These are phyloP conservation scores for Dynastes tityus DNA, from an alignment of 2,888 invertebrate genomes.

Conservation along the genomic window DNA sequence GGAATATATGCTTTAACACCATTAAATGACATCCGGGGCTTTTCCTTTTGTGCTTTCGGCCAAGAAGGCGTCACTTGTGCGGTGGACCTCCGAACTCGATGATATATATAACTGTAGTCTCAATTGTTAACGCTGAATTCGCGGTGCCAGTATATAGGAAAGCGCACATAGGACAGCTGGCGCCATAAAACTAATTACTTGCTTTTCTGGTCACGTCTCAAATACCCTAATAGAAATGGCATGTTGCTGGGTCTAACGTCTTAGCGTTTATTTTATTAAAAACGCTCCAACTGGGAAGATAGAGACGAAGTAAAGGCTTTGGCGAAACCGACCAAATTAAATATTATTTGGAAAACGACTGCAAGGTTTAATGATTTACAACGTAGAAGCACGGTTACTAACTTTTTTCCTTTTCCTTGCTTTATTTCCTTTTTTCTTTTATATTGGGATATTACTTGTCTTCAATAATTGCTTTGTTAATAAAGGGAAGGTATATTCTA, in stretches of 20 bases:
- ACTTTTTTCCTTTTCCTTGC: not conserved
- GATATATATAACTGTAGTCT: conserved; percentile 57
- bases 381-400: conserved; percentile 7
- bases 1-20: conserved; percentile 25
- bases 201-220: conserved; percentile 67
- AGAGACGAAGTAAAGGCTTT: not conserved
- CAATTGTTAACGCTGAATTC: conserved; percentile 55
- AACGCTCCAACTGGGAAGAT: conserved; percentile 52
- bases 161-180: conserved; percentile 62
- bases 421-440: not conserved
- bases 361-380: conserved; percentile 48
- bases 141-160: conserved; percentile 55
- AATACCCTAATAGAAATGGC: conserved; percentile 65
- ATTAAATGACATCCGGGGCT: conserved; percentile 46
- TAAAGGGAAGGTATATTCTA: not conserved
- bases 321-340: conserved; percentile 50
- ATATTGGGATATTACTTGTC: not conserved
- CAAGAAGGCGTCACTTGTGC: conserved; percentile 49
- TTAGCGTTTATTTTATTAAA: conserved; percentile 64
- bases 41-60: conserved; percentile 49
- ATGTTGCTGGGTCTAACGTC: conserved; percentile 61
- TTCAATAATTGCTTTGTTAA: too few species aligned
- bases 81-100: conserved; percentile 53
- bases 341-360: conserved; percentile 40
- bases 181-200: conserved; percentile 68